Percentiles rank a stretch among this genome's conserved stretches.
Evolutionary conservation across 2,797 vertebrate genomes (phyloP).

Genomic region (Macrochelys suwanniensis): DNA sequence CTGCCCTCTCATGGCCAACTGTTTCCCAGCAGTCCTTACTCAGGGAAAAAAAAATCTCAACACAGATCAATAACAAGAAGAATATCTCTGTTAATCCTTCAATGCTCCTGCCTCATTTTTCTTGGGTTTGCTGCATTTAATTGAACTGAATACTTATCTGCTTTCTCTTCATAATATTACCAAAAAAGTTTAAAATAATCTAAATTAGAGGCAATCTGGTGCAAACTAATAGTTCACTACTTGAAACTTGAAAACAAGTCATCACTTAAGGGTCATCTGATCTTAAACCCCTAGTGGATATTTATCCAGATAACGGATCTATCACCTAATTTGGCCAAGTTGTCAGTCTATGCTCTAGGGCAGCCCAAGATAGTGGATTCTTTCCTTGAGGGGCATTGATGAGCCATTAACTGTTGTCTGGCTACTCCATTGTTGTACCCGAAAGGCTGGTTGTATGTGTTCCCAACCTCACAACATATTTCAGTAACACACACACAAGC

Average conservation of each 20-base stretch:
- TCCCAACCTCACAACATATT: no score
- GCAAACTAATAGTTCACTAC: not conserved
- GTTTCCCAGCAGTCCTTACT: not conserved
- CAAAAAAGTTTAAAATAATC: not conserved
- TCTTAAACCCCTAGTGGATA: not conserved
- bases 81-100: not conserved
- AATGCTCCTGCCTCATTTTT: not conserved
- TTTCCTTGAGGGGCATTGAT: no score
- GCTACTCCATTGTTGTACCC: no score
- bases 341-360: not conserved
- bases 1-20: not conserved
- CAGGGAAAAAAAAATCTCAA: not conserved
- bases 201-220: not conserved
- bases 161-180: not conserved
- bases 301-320: not conserved
- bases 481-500: no score
- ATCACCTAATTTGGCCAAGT: not conserved
- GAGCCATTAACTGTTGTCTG: no score
- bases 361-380: not conserved
- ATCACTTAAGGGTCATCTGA: not conserved
- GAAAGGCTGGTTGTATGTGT: no score
- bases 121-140: not conserved
- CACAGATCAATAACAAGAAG: not conserved
- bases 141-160: not conserved
- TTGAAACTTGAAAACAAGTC: not conserved